phyloP scores from a whole-genome alignment of 2,888 invertebrate species.

The Watsonalla cultraria region DNA sequence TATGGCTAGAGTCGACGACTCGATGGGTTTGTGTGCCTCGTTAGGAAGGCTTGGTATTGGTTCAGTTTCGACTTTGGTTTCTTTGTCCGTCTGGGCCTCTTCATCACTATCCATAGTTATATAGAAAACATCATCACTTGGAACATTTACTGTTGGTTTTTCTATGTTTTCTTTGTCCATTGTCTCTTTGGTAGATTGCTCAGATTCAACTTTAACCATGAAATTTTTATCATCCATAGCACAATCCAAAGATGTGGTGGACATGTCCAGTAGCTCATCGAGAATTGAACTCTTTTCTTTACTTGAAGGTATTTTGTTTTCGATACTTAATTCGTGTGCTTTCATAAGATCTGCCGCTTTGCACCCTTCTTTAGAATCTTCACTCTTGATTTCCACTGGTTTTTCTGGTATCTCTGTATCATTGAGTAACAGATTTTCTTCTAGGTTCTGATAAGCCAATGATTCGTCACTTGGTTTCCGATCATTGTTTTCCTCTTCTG shows the following conservation, averaged over 20 bases:
- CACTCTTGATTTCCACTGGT: not conserved
- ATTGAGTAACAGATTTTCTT: not conserved
- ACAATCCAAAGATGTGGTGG: constrained; percentile 20
- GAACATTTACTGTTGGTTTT: constrained; percentile 6
- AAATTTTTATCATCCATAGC: constrained; percentile 21
- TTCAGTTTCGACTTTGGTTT: constrained; percentile 4
- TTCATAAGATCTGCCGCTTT: not conserved
- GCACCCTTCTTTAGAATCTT: not conserved
- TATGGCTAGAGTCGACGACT: constrained; percentile 9
- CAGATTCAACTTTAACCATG: constrained; percentile 11
- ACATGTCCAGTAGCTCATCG: constrained; percentile 47
- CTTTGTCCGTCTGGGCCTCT: constrained; percentile 15
- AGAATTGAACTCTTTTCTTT: constrained; percentile 31
- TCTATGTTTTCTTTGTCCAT: constrained; percentile 4
- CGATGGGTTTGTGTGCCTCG: not conserved
- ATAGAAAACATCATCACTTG: constrained; percentile 33
- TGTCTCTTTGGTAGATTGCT: constrained; percentile 5
- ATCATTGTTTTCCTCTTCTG: not conserved
- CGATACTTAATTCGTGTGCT: not conserved
- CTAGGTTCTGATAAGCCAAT: no score
- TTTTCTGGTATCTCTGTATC: not conserved
- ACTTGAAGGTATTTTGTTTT: not conserved
- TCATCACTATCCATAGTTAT: constrained; percentile 34
- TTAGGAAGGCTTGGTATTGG: not conserved
- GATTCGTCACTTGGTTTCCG: no score